phyloP scores from a whole-genome alignment of 2,888 invertebrate species.

The Euzetes globulus region DNA sequence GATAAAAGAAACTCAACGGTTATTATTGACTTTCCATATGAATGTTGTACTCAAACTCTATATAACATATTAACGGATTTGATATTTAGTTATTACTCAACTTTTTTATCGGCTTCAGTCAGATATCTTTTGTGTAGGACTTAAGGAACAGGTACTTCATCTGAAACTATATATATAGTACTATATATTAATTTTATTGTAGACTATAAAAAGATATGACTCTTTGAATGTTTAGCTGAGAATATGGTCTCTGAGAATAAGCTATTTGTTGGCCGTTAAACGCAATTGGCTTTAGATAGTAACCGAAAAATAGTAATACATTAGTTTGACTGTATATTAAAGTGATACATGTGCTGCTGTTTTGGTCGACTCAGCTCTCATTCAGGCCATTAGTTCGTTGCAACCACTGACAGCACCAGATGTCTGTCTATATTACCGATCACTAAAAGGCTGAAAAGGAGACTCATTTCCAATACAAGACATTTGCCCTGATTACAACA shows the following conservation, averaged over 20 bases:
- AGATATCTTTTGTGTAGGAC: not conserved
- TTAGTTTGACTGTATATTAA: not conserved
- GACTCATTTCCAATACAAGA: not conserved
- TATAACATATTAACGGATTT: not conserved
- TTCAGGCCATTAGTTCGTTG: not conserved
- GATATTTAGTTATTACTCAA: not conserved
- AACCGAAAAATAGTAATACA: not conserved
- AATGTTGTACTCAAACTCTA: not conserved
- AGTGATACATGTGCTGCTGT: not conserved
- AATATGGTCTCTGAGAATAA: not conserved
- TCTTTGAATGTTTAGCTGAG: too few species aligned
- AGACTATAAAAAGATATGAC: not conserved
- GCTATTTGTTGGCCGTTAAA: not conserved
- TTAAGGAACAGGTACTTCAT: not conserved
- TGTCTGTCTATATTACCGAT: slow-evolving; percentile 11
- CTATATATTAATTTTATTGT: not conserved
- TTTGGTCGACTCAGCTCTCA: not conserved
- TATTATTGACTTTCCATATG: slow-evolving; percentile 12
- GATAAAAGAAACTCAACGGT: not conserved
- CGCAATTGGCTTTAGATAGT: not conserved
- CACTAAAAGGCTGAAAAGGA: not conserved
- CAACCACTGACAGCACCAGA: slow-evolving; percentile 6
- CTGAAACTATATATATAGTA: not conserved
- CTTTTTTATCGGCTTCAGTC: not conserved
- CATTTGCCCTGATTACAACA: not conserved